Conservation (phyloP, 2,797 vertebrate genomes). For the Chloroceryle inda region DNA sequence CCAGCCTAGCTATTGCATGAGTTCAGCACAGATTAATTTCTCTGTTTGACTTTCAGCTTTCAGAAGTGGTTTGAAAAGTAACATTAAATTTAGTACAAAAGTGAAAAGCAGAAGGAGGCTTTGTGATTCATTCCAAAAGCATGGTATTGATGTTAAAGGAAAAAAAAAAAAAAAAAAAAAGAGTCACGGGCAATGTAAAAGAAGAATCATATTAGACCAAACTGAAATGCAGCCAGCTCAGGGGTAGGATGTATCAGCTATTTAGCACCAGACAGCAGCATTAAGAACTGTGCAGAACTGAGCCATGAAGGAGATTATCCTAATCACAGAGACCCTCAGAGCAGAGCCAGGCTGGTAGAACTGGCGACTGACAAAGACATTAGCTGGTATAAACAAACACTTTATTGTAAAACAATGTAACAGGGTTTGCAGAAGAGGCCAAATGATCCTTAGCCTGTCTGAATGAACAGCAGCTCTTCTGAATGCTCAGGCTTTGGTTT, state of each 20-base stretch:
- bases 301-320: neutral
- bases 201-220: neutral
- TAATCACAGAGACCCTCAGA: neutral
- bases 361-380: neutral
- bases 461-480: neutral
- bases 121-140: constrained; percentile 8
- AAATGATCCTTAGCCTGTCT: neutral
- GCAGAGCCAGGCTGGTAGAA: neutral
- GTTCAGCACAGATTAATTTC: neutral
- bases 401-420: neutral
- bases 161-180: neutral
- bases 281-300: neutral
- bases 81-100: neutral
- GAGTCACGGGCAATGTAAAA: neutral
- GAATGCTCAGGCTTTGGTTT: neutral
- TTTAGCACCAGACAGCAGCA: neutral
- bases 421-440: neutral
- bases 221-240: neutral
- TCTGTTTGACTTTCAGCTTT: neutral
- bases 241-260: neutral
- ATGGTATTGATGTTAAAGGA: neutral
- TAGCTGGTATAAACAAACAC: neutral
- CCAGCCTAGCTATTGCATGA: neutral
- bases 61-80: neutral
- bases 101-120: neutral